phyloP scores from a whole-genome alignment of 2,113 vertebrate genomes.

The Dasyurus viverrinus region DNA sequence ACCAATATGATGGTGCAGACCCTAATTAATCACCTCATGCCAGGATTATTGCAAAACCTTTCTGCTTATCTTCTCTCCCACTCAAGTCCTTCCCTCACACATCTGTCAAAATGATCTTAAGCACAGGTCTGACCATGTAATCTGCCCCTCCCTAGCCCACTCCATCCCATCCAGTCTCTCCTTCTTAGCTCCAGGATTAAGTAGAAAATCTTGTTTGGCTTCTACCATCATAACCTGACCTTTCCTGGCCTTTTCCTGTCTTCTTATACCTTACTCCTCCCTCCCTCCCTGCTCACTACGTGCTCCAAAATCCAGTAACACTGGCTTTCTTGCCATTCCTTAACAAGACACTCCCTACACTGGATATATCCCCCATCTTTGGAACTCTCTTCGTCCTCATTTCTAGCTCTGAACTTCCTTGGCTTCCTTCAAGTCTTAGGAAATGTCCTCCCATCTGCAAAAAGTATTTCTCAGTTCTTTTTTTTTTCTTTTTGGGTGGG shows the following conservation, averaged over 20 bases:
- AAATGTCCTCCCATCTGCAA: background rate
- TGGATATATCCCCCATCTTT: background rate
- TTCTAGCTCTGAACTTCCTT: background rate
- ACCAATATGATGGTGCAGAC: background rate
- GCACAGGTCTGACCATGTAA: background rate
- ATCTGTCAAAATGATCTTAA: background rate
- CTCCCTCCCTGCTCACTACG: background rate
- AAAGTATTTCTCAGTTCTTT: background rate
- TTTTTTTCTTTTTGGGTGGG: background rate
- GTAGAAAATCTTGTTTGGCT: background rate
- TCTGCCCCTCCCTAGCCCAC: background rate
- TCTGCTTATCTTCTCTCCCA: background rate
- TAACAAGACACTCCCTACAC: background rate
- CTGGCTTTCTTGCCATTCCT: background rate
- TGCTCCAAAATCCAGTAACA: background rate
- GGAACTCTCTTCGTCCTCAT: background rate
- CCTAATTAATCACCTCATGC: background rate
- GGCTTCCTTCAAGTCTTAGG: background rate
- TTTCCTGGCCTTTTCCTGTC: background rate
- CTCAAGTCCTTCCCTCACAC: background rate
- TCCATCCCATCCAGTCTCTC: background rate
- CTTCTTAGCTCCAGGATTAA: background rate
- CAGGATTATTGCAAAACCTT: background rate
- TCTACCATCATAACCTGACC: background rate
- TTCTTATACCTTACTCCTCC: background rate